Base-by-base conservation (phyloP, 2,888 invertebrate genomes). In the Pheosia tremula region DNA sequence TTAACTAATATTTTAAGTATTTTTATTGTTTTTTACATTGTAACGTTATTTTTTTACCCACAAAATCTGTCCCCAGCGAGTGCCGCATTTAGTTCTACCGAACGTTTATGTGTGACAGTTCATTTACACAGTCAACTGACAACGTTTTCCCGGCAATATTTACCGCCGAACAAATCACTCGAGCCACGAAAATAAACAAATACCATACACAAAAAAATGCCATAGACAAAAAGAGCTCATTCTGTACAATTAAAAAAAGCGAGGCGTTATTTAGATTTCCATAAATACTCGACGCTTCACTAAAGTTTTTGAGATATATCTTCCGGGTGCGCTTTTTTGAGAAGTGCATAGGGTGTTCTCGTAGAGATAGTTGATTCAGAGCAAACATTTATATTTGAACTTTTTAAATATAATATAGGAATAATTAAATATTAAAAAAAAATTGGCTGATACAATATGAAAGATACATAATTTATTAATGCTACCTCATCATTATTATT, bases 181-280 rank as follows among this genome's bases (percentile, higher is more conserved):
- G 78, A 73, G 59, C 73, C 81, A 86, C 88, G 76, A 85, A 91
- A 91, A 93, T 93, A 93, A 91, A 91, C 88, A 86, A 81, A 89
- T 84, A 83, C 81, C 81, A 67, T 69, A 83, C 81, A 85, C 87
- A 91, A 92, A 91, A 86, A 88, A 81, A 89, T 84, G 83, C 81
- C 81, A 67, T 69, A 83, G 81, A 85, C 87, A 92, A 92, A 91
- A 86, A 88, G 56, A 56, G 82, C 83, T 82, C 86, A 89, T 88
- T 87, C 85, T 81, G 83, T 82, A 79, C 89, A 90, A 91, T 92
- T 90, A 91, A 91, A 93, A 89, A 91, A 91, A 87, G 82, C 73
- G 66, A 77, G 74, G 74, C 78, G 87, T 89, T 92, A 90, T 93
- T 93, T 93, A 86, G 87, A 89, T 92, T 91, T 92, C 93, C 93